phyloP scores from a whole-genome alignment of 2,797 vertebrate species.

The Enteromius viviparus region DNA sequence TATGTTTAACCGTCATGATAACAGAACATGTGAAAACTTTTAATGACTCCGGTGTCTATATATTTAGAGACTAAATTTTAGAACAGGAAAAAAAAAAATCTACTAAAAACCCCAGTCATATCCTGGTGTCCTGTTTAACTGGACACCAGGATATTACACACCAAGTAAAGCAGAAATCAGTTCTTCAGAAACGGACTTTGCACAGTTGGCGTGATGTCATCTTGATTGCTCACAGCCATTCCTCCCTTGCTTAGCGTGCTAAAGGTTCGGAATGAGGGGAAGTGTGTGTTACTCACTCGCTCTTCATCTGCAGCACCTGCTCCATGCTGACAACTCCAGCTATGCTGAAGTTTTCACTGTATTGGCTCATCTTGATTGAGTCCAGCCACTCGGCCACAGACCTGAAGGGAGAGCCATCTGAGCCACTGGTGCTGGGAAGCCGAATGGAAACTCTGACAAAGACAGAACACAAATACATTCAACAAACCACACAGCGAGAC shows the following conservation, averaged over 20 bases:
- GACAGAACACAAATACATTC: constrained; percentile 53
- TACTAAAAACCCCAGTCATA: not conserved
- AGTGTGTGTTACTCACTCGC: constrained; percentile 82
- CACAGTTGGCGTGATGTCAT: constrained; percentile 21
- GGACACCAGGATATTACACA: not conserved
- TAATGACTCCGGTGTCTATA: not conserved
- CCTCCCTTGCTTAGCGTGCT: not conserved
- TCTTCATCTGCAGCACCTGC: constrained; percentile 94
- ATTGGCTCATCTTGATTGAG: constrained; percentile 97
- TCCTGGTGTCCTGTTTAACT: not conserved
- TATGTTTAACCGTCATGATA: not conserved
- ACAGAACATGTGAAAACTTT: not conserved
- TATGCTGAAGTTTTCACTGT: constrained; percentile 89
- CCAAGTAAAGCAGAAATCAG: not conserved
- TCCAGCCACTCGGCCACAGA: constrained; percentile 94
- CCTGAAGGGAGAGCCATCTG: constrained; percentile 90
- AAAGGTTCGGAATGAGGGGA: not conserved
- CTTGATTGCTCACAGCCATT: constrained; percentile 26
- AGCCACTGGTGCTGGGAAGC: constrained; percentile 92
- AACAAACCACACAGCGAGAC: constrained; percentile 59
- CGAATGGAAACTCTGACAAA: constrained; percentile 90
- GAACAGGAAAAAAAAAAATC: not conserved
- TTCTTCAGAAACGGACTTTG: constrained; percentile 24
- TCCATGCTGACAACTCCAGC: constrained; percentile 89
- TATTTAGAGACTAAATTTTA: not conserved